These are phyloP conservation scores for rabbit (Oryctolagus cuniculus) DNA, from an alignment of 2,113 vertebrate species.

Conservation along the genomic window mOryCun1.1 NC_091432.1:142513501-142514000, in stretches of 20 bases:
- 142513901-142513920: background rate
- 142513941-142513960: background rate
- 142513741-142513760: background rate
- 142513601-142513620: too few relatives aligned
- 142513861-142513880: background rate
- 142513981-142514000: background rate
- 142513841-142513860: background rate
- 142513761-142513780: background rate
- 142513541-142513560: too few relatives aligned
- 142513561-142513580: too few relatives aligned
- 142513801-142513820: background rate
- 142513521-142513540: too few relatives aligned
- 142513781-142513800: background rate
- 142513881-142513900: background rate
- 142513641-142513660: too few relatives aligned
- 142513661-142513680: too few relatives aligned
- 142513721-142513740: too few relatives aligned
- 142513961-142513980: conserved; percentile 31
- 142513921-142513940: background rate
- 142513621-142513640: too few relatives aligned
- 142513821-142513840: background rate
- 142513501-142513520: too few relatives aligned
- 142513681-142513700: too few relatives aligned
- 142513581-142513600: too few relatives aligned
- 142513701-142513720: too few relatives aligned